These are phyloP conservation scores for Nemoura dubitans DNA, from an alignment of 2,888 invertebrate species.

Conservation along the genomic window DNA sequence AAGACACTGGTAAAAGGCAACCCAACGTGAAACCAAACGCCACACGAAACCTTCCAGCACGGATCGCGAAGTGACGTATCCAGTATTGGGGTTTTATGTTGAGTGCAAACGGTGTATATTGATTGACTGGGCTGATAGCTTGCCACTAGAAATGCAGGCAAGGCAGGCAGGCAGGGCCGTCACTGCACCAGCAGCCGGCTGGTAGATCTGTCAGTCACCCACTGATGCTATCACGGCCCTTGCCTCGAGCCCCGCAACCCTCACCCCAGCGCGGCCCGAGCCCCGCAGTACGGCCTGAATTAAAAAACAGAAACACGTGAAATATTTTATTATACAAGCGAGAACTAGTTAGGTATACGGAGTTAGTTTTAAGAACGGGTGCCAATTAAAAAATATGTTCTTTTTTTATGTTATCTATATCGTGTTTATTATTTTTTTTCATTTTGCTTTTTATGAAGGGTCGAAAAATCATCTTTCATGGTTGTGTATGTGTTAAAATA, in stretches of 20 bases:
- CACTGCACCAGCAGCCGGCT: not conserved
- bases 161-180: not conserved
- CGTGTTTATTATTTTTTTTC: not conserved
- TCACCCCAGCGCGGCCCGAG: not conserved
- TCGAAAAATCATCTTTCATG: too few relatives aligned
- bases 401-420: not conserved
- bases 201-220: not conserved
- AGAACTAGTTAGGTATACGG: not conserved
- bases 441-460: too few relatives aligned
- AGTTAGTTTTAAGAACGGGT: not conserved
- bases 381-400: not conserved
- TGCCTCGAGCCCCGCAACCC: not conserved
- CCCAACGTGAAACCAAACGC: too few relatives aligned
- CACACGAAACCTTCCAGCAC: too few relatives aligned
- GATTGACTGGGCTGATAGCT: not conserved
- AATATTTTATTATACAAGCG: not conserved
- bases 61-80: too few relatives aligned
- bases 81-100: not conserved
- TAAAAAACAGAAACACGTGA: not conserved
- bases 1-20: too few relatives aligned
- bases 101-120: not conserved
- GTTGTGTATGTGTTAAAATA: too few relatives aligned
- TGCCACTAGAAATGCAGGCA: not conserved
- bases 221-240: too few relatives aligned
- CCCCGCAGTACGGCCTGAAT: not conserved